phyloP scores from a whole-genome alignment of 2,888 invertebrate species.

The Cephus runcator region DNA sequence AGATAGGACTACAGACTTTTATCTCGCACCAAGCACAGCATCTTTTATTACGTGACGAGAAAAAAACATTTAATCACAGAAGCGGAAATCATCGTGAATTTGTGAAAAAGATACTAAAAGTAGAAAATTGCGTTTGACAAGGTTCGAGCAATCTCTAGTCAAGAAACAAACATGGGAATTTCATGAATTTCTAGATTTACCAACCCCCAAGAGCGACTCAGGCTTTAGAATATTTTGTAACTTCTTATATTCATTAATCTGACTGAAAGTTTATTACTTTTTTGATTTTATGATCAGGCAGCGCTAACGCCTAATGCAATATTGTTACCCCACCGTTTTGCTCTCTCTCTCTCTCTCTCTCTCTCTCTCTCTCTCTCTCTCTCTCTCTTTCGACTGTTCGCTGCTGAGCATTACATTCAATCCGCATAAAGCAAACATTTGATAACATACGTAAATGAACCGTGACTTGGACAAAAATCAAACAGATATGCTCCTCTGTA shows the following conservation, averaged over 20 bases:
- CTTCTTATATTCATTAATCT: neutral
- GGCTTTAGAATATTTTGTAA: neutral
- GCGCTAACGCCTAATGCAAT: neutral
- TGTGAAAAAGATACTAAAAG: constrained; percentile 7
- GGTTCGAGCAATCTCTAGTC: neutral
- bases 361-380: too few species aligned
- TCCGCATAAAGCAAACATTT: neutral
- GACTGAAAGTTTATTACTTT: neutral
- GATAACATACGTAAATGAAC: constrained; percentile 18
- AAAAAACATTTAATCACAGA: neutral
- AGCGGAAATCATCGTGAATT: constrained; percentile 8
- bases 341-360: too few species aligned
- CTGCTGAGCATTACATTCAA: neutral
- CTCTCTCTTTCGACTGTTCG: neutral
- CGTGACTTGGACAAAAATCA: constrained; percentile 9
- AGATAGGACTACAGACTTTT: neutral
- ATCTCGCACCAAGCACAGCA: neutral
- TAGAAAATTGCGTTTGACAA: neutral
- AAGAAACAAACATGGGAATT: neutral
- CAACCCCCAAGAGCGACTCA: neutral
- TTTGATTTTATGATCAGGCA: neutral
- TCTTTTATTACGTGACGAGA: neutral
- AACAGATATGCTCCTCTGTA: constrained; percentile 4
- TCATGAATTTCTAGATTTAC: constrained; percentile 13
- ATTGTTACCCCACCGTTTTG: neutral